Conservation (phyloP, 2,113 vertebrate genomes). For the Isurus oxyrinchus region DNA sequence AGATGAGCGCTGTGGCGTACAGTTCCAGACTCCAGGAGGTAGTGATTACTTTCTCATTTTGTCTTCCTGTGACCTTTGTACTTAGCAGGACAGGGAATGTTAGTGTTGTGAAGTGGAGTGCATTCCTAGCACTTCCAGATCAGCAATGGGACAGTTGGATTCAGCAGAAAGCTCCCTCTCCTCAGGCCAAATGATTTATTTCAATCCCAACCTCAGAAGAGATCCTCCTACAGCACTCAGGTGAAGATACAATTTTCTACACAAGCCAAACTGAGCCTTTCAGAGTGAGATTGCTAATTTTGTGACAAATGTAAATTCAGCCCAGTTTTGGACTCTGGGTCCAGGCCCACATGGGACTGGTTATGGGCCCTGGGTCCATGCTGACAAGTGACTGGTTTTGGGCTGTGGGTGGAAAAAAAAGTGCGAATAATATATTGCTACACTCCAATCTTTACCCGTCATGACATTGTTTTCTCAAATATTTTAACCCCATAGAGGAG, state of each 20-base stretch:
- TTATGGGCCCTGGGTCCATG: no score
- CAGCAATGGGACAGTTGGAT: neutral
- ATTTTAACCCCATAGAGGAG: neutral
- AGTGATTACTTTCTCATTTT: neutral
- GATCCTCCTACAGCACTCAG: no score
- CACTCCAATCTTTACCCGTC: neutral
- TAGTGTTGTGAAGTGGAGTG: neutral
- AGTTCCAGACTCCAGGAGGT: slow-evolving; percentile 25
- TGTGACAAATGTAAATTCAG: neutral
- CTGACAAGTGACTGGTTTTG: neutral
- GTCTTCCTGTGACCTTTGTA: neutral
- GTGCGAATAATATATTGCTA: neutral
- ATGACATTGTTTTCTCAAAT: neutral
- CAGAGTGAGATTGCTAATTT: neutral
- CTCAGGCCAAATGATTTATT: neutral
- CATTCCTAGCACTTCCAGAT: neutral
- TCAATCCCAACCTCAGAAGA: neutral
- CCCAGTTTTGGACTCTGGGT: no score
- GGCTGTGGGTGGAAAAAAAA: neutral
- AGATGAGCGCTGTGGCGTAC: neutral
- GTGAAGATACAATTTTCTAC: neutral
- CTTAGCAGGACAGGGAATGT: neutral
- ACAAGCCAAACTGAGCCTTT: neutral
- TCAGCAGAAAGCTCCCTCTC: neutral
- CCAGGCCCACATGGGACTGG: no score